phyloP scores from a whole-genome alignment of 2,888 invertebrate species.

The Macrophya annulata region DNA sequence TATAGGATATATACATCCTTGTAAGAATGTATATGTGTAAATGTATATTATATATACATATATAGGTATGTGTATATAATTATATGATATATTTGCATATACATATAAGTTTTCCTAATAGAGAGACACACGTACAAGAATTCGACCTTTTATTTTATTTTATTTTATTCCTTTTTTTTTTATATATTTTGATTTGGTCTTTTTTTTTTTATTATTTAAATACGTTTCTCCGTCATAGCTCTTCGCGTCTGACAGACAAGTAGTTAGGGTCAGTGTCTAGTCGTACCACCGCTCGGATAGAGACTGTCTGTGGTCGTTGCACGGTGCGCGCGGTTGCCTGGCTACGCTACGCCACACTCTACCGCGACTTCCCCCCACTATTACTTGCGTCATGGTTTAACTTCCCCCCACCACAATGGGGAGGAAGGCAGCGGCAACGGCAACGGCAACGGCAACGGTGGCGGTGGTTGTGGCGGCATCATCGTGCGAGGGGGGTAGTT shows the following conservation, averaged over 20 bases:
- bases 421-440: constrained; percentile 13
- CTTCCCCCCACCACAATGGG: constrained; percentile 55
- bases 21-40: too few species aligned
- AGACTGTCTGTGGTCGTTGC: constrained; percentile 75
- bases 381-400: constrained; percentile 66
- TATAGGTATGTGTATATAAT: not conserved
- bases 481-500: not conserved
- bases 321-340: constrained; percentile 71
- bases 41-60: too few species aligned
- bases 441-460: not conserved
- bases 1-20: not conserved
- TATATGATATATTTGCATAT: not conserved
- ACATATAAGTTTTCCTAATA: not conserved
- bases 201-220: constrained; percentile 11
- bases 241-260: constrained; percentile 14
- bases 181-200: not conserved
- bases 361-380: constrained; percentile 60
- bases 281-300: constrained; percentile 64
- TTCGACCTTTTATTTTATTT: not conserved
- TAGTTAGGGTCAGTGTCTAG: constrained; percentile 55
- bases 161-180: not conserved
- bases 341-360: constrained; percentile 67
- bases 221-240: not conserved
- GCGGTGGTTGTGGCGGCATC: not conserved
- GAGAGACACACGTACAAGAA: constrained; percentile 6